Evolutionary conservation across 1,140 invertebrate species (phyloP), one percentile per base, ranked within the genome.

Genomic region (Drosophila sulfurigaster): DNA sequence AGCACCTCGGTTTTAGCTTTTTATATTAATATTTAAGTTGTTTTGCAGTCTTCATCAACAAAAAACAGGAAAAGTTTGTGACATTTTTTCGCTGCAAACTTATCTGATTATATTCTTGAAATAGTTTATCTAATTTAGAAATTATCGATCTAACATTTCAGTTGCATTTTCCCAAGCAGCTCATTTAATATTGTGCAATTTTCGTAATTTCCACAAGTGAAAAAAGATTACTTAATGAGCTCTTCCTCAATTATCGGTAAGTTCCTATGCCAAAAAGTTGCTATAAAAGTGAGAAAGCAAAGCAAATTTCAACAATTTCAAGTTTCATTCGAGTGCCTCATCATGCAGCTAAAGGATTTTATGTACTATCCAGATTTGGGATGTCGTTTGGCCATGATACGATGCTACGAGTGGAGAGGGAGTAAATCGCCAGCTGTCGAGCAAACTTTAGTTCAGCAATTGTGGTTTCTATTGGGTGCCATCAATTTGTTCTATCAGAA

Each of bases 401-500:
- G 69, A 5, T 35, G 15, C 13, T 85, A 62, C 25, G 46, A 75
- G 35, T 79, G 79, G 77, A 25, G 15, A 10, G 76, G 46, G 25
- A 57, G 45, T 11, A 38, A 16, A n/a, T 38, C 20, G 5, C 13
- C 51, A 15, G 38, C 25, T 32, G 64, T 5, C 1, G n/a, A 58
- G 8, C 54, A 54, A 35, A 25, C 11, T 5, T 1, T 41, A 16
- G 1, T 46, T 8, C 13, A 66, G 43, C 51, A 49, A 28, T 20
- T 62, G 1, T 52, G 77, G 20, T 75, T 82, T n/a, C 6, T 62
- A 4, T 48, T 91, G 5, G 82, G 78, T 2, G 56, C 60, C 10
- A 2, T 75, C 1, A 83, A 80, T 46, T 45, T 79, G 13, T 7
- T 72, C 10, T 90, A 80, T 60, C 90, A 91, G 46, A 89, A 78